phyloP scores from a whole-genome alignment of 2,797 vertebrate genomes.

The Sebastes itinus region DNA sequence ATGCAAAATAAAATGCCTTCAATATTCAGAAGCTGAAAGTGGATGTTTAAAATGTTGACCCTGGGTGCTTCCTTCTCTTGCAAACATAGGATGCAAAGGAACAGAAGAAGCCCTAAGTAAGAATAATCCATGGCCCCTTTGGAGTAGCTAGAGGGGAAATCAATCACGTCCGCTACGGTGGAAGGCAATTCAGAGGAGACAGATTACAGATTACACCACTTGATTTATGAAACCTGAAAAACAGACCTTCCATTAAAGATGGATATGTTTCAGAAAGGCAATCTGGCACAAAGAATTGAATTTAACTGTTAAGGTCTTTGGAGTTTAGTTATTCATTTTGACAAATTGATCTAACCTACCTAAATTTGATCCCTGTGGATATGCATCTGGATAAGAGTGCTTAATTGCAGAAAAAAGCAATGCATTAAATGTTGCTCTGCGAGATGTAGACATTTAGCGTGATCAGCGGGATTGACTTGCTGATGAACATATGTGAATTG shows the following conservation, averaged over 20 bases:
- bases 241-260: constrained; percentile 9
- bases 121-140: constrained; percentile 34
- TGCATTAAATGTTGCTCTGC: constrained; percentile 15
- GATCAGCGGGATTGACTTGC: constrained; percentile 43
- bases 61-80: not conserved
- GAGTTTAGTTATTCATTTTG: constrained; percentile 2
- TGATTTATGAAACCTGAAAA: constrained; percentile 51
- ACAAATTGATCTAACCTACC: constrained; percentile 35
- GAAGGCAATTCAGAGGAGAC: constrained; percentile 34
- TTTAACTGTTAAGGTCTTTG: constrained; percentile 13
- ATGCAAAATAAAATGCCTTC: constrained; percentile 9
- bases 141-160: constrained; percentile 32
- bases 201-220: constrained; percentile 27
- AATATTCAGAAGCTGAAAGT: not conserved
- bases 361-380: constrained; percentile 10
- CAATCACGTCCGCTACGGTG: constrained; percentile 22
- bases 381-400: not conserved
- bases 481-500: constrained; percentile 58
- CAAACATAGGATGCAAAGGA: not conserved
- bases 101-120: not conserved
- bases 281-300: not conserved
- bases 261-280: constrained; percentile 9
- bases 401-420: constrained; percentile 25
- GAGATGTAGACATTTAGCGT: constrained; percentile 22
- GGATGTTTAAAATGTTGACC: not conserved